These are phyloP conservation scores for Lepetodrilus schrolli DNA, from an alignment of 2,888 invertebrate species.

Conservation along the genomic window DNA sequence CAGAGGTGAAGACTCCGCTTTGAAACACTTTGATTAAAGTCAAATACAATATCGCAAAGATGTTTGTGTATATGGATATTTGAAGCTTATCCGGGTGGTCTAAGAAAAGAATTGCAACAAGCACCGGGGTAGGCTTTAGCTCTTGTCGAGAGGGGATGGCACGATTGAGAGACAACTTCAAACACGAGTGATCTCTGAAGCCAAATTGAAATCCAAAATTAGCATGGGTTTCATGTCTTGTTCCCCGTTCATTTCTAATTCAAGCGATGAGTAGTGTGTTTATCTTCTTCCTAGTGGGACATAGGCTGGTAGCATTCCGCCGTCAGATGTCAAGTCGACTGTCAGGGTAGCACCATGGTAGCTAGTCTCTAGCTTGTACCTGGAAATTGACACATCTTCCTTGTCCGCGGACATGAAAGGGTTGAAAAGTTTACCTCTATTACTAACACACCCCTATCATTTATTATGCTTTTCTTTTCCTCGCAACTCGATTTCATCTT, in stretches of 20 bases:
- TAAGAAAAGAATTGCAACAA: background rate
- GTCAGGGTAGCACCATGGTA: background rate
- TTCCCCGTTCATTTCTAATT: constrained; percentile 21
- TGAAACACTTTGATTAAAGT: constrained; percentile 48
- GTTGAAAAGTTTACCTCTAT: constrained; percentile 14
- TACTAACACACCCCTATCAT: constrained; percentile 17
- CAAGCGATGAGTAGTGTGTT: constrained; percentile 12
- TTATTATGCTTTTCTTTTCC: constrained; percentile 18
- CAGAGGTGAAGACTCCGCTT: constrained; percentile 37
- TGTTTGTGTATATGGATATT: constrained; percentile 28
- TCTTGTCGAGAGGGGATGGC: background rate
- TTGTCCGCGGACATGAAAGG: constrained; percentile 10
- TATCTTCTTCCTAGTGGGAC: background rate
- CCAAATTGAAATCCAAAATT: constrained; percentile 23
- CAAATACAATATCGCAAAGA: constrained; percentile 39
- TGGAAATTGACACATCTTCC: background rate
- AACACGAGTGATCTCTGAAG: constrained; percentile 12
- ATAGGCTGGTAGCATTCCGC: background rate
- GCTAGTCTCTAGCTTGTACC: constrained; percentile 3
- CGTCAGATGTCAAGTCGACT: constrained; percentile 12
- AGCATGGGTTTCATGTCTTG: constrained; percentile 17
- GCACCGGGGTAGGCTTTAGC: background rate
- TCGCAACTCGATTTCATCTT: constrained; percentile 19
- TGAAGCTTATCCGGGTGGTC: background rate
- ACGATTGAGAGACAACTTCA: background rate